phyloP scores from a whole-genome alignment of 1,140 invertebrate species.

The Trichonephila clavipes region DNA sequence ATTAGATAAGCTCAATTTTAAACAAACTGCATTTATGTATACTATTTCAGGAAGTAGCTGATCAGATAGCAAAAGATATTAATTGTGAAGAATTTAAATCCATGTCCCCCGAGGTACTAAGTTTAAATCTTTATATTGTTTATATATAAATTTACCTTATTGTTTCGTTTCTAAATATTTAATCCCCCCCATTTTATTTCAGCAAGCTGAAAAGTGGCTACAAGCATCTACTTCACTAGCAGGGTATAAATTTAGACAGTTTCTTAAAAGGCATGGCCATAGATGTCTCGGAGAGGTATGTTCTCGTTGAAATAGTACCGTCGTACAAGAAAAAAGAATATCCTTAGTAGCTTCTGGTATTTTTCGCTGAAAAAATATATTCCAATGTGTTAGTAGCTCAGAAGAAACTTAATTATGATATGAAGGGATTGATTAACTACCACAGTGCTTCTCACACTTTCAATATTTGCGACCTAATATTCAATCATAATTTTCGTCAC shows the following conservation, averaged over 20 bases:
- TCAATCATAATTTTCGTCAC: no score
- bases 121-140: background rate
- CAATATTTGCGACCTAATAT: no score
- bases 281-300: constrained; percentile 87
- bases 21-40: background rate
- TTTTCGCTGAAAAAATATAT: background rate
- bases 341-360: no score
- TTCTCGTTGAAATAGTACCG: background rate
- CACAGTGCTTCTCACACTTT: no score
- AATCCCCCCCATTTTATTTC: constrained; percentile 31
- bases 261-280: constrained; percentile 88
- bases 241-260: constrained; percentile 83
- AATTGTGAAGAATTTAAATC: constrained; percentile 82
- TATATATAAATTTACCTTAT: background rate
- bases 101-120: constrained; percentile 38
- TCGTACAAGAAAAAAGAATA: no score
- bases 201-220: constrained; percentile 84
- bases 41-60: constrained; percentile 81
- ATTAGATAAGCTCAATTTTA: background rate
- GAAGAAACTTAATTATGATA: background rate
- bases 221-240: constrained; percentile 82
- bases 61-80: constrained; percentile 82
- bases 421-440: background rate
- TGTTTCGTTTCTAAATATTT: background rate
- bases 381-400: background rate